These are phyloP conservation scores for Epistrophella euchroma DNA, from an alignment of 2,888 invertebrate genomes.

Conservation along the genomic window DNA sequence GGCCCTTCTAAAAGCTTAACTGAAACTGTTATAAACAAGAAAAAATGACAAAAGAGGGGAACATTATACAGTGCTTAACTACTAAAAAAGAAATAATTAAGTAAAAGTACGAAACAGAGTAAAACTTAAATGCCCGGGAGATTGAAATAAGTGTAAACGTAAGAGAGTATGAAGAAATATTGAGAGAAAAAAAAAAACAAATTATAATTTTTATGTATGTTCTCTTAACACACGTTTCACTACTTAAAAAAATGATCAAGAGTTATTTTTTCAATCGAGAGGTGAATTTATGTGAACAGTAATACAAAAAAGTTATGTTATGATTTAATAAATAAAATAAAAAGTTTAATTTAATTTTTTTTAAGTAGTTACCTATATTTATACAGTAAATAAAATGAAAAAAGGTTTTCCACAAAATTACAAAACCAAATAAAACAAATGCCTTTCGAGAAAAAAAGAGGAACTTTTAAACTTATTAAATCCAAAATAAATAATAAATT, in stretches of 20 bases:
- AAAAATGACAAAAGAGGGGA: constrained; percentile 8
- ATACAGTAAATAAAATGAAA: too few species aligned
- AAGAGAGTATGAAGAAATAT: not conserved
- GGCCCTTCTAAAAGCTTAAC: constrained; percentile 39
- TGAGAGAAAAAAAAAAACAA: not conserved
- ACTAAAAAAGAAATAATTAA: not conserved
- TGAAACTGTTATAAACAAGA: constrained; percentile 26
- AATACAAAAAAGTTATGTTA: not conserved
- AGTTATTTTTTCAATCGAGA: not conserved
- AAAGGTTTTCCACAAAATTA: too few species aligned
- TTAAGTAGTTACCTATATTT: too few species aligned
- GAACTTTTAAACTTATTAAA: too few species aligned
- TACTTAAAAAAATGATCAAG: constrained; percentile 5
- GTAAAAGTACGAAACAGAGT: not conserved
- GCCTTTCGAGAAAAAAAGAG: too few species aligned
- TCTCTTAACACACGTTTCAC: constrained; percentile 24
- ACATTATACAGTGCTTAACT: constrained; percentile 14
- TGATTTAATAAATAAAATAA: too few species aligned
- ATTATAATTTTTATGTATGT: not conserved
- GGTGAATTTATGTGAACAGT: not conserved
- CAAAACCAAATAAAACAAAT: too few species aligned
- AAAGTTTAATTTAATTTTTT: too few species aligned
- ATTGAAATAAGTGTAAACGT: not conserved
- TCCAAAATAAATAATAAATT: too few species aligned
- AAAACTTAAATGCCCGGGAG: constrained; percentile 22